Evolutionary conservation across 2,888 invertebrate species (phyloP), one percentile per base, ranked within the genome.

Genomic region (Nomada hirtipes): DNA sequence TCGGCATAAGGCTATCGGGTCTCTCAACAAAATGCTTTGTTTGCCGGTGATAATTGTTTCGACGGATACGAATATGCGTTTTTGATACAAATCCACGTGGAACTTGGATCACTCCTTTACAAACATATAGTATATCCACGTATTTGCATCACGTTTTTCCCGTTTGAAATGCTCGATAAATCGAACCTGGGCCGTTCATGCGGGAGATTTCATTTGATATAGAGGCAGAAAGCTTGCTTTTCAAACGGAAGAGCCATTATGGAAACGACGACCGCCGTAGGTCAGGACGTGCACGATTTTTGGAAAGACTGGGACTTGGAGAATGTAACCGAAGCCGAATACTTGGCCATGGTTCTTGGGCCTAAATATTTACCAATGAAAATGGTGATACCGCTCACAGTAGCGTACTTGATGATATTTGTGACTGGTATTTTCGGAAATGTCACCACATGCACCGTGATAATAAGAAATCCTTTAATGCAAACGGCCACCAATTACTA

Each of bases 401-500:
- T 96, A 72, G 95, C 97, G 50, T 97, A 98, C 91, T 94, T 96
- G 81, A 93, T 96, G 74, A 97, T 98, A 82, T 98, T 98, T 93
- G 94, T 98, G 64, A 97, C 97, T 0, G 98, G 98, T 0, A 95
- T 98, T 52, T 94, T 97, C 64, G 98, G 98, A 3, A 98, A 98
- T 92, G 94, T 97, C 42, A 96, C 96, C 4, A 98, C 98, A 10
- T 98, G 98, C 91, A 95, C 97, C 59, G 98, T 98, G 18, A 98
- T 98, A 71, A 95, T 97, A 11, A 95, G 96, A 50, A 97, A 98
- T 91, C 95, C 96, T 0, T 95, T 96, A 10, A 97, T 98, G 96
- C 98, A 98, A 90, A 98, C 98, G 0, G 97, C 98, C 0, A 98
- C 98, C 0, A 98, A 98, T 92, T 98, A 97, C 92, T 98, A 98